phyloP scores from a whole-genome alignment of 2,888 invertebrate genomes.

The Chloroclysta siterata region DNA sequence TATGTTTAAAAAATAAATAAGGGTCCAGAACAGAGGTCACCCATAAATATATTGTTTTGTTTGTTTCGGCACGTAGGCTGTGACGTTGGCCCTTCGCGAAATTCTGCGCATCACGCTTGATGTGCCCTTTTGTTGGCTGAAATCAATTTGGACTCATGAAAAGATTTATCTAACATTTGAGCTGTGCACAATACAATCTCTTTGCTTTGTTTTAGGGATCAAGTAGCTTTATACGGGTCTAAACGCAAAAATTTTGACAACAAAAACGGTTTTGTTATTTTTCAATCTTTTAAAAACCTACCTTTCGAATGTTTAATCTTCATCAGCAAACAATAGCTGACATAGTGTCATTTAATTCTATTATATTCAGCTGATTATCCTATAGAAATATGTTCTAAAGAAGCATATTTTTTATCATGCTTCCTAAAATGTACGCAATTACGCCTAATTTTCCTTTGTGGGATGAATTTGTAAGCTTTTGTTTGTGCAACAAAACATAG shows the following conservation, averaged over 20 bases:
- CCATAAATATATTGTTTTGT: constrained; percentile 18
- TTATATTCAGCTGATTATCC: constrained; percentile 37
- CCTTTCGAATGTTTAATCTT: background rate
- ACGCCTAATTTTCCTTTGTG: constrained; percentile 27
- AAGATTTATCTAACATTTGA: background rate
- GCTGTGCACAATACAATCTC: background rate
- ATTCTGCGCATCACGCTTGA: constrained; percentile 2
- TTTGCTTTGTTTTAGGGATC: background rate
- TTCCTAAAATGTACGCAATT: constrained; percentile 12
- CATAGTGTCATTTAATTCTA: constrained; percentile 23
- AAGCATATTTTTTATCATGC: constrained; percentile 32
- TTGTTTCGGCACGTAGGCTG: background rate
- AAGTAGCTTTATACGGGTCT: background rate
- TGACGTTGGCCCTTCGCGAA: constrained; percentile 3
- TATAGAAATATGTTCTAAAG: constrained; percentile 26
- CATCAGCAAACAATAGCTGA: background rate
- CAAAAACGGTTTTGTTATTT: too few relatives aligned
- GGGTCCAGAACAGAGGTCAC: constrained; percentile 14
- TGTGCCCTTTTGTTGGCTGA: constrained; percentile 10
- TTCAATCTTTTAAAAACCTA: too few relatives aligned
- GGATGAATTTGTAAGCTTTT: constrained; percentile 34
- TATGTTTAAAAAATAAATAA: constrained; percentile 14
- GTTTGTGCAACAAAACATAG: constrained; percentile 31
- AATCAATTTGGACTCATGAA: constrained; percentile 14
- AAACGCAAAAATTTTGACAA: too few relatives aligned